Conservation (phyloP, 2,888 invertebrate species). For the Polyploca ridens region DNA sequence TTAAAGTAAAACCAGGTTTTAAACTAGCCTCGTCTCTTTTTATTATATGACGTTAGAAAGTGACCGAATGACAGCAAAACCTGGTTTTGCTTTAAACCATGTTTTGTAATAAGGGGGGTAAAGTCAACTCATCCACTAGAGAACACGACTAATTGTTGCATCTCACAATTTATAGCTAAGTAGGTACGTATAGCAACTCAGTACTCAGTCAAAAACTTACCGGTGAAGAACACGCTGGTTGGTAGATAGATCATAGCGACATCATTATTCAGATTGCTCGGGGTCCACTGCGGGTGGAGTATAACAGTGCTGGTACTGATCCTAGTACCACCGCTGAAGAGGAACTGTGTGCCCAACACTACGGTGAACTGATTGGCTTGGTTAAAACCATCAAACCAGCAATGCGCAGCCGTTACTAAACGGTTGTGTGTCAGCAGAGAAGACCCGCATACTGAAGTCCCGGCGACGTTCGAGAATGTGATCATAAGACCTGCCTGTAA, state of each 20-base stretch:
- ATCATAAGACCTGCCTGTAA: constrained; percentile 1
- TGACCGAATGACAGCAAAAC: too few species aligned
- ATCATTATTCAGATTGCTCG: constrained; percentile 47
- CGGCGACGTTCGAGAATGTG: constrained; percentile 40
- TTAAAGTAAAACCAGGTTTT: too few species aligned
- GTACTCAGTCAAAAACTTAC: constrained; percentile 34
- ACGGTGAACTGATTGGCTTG: constrained; percentile 53
- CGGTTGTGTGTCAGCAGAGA: constrained; percentile 48
- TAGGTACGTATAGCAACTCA: background rate
- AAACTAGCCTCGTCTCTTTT: too few species aligned
- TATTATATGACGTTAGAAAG: too few species aligned
- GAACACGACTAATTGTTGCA: too few species aligned
- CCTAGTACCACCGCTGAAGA: constrained; percentile 58
- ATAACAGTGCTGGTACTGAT: constrained; percentile 47
- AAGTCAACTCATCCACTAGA: too few species aligned
- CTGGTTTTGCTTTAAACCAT: too few species aligned
- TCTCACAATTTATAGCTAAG: too few species aligned
- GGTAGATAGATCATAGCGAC: constrained; percentile 60
- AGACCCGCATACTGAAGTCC: constrained; percentile 59
- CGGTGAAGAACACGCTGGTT: constrained; percentile 31
- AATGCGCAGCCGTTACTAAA: constrained; percentile 66
- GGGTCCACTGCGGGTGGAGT: constrained; percentile 53
- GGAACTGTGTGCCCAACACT: constrained; percentile 53
- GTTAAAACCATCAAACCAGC: constrained; percentile 54
- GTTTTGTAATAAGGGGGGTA: too few species aligned